Base-by-base conservation (phyloP, 2,797 vertebrate species). In the Myripristis jacobus region DNA sequence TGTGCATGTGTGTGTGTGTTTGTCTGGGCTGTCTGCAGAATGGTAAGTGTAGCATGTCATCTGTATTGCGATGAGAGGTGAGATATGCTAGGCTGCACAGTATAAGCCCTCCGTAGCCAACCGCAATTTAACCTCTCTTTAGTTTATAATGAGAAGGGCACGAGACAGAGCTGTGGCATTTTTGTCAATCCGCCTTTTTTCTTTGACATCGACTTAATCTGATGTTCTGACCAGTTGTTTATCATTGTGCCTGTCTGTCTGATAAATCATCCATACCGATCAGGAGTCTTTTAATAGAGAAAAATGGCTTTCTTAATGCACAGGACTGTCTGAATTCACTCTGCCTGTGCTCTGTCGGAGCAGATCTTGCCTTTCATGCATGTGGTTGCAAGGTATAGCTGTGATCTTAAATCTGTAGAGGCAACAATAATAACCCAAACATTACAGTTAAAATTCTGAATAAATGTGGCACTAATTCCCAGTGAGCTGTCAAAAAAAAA, bases 11-110 rank as follows among this genome's bases (percentile, higher is more conserved):
- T 29, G 13, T 65, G 55, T 52, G 44, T 73, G 24, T 24, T 51
- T 58, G 59, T 43, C 27, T 80, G 73, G 69, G 68, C 69, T 58
- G 70, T 87, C 84, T 81, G 77, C 84, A 81, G 80, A 76, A 91
- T 91, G 90, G 88, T 91, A 87, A 88, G 90, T 86, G 66, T 36
- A 78, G 70, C 77, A 0, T 75, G 76, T 76, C 74, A 13, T 68
- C 75, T 80, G 64, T 70, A 55, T 79, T 71, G 74, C 71, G 67
- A 84, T 77, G 70, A 58, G 67, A 67, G 34, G 29, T 75, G 44
- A 72, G 56, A 66, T 64, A 27, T 48, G 66, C 80, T 80, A 18
- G 0, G 52, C 66, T 77, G 24, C 53, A 36, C 1, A 0, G 53
- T 57, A 61, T n/a, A 54, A 48, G 16, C 10, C 21, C 27, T 58